Evolutionary conservation across 2,888 invertebrate genomes (phyloP).

Genomic region (Agriopis marginaria): DNA sequence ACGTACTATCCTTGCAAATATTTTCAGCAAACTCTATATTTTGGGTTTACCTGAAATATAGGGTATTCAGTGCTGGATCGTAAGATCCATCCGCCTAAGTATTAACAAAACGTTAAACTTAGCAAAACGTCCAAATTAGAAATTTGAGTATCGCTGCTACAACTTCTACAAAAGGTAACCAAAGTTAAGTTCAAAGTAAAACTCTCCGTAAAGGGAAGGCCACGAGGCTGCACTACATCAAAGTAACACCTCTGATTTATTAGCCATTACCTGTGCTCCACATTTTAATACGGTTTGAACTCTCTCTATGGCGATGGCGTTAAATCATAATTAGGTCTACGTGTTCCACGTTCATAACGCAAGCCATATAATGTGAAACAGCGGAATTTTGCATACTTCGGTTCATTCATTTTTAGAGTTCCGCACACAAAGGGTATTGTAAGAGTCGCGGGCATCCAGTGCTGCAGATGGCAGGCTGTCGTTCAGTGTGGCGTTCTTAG

Average conservation of each 20-base stretch:
- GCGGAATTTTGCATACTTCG: constrained; percentile 51
- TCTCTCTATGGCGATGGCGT: constrained; percentile 51
- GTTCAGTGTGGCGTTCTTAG: no score
- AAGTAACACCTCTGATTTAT: constrained; percentile 66
- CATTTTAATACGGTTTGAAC: constrained; percentile 68
- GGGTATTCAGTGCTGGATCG: no score
- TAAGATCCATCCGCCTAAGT: no score
- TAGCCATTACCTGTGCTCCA: constrained; percentile 64
- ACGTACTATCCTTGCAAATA: no score
- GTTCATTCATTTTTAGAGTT: constrained; percentile 39
- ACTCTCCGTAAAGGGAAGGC: constrained; percentile 56
- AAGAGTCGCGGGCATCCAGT: no score
- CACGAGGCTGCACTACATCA: constrained; percentile 64
- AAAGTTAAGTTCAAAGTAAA: no score
- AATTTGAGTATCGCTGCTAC: background rate
- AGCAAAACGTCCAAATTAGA: background rate
- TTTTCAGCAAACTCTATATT: no score
- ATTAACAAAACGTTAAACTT: no score
- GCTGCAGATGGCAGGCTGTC: no score
- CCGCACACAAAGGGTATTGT: no score
- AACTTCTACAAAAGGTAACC: background rate
- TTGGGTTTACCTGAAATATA: no score
- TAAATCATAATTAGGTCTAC: constrained; percentile 68
- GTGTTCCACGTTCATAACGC: constrained; percentile 50
- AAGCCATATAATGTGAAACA: constrained; percentile 44